Evolutionary conservation across 2,888 invertebrate species (phyloP), one percentile per base, ranked within the genome.

Genomic region (Agrenia bidenticulata): DNA sequence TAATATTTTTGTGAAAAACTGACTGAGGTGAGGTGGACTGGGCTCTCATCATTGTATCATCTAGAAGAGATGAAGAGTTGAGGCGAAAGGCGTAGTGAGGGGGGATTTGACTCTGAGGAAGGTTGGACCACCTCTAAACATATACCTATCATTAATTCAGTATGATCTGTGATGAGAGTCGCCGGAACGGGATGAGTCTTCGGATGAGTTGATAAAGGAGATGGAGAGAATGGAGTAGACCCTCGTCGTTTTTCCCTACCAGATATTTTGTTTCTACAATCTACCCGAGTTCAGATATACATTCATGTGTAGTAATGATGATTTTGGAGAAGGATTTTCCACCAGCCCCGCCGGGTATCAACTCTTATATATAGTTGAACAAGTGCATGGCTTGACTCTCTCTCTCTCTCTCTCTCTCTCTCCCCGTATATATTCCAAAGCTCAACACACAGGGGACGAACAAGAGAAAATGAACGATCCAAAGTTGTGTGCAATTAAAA

Each of bases 401-500:
- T n/a, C n/a, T n/a, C n/a, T n/a, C n/a, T n/a, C n/a, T n/a, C n/a
- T n/a, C n/a, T n/a, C n/a, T n/a, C n/a, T n/a, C n/a, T n/a, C n/a
- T n/a, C n/a, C n/a, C n/a, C n/a, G n/a, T n/a, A 11, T 32, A 32
- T 51, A 55, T 55, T 63, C 53, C 65, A 63, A 63, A 63, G 61
- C 66, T 69, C 64, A 60, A 66, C 66, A 64, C 70, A 67, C 73
- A 62, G 54, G 73, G 70, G 70, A 73, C 65, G 61, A 54, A 57
- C 64, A 61, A 60, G 69, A 60, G 67, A 69, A 67, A 68, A 73
- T 67, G 72, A 69, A 67, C 70, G 64, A 72, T 66, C 66, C 64
- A 66, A 71, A 72, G 58, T 72, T 72, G 69, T 53, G 63, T 68
- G 73, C 73, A 75, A 75, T 75, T 75, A 75, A 75, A 75, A 75